Evolutionary conservation across 2,797 vertebrate genomes (phyloP), one percentile per base, ranked within the genome.

Genomic region (Hydrophis major): DNA sequence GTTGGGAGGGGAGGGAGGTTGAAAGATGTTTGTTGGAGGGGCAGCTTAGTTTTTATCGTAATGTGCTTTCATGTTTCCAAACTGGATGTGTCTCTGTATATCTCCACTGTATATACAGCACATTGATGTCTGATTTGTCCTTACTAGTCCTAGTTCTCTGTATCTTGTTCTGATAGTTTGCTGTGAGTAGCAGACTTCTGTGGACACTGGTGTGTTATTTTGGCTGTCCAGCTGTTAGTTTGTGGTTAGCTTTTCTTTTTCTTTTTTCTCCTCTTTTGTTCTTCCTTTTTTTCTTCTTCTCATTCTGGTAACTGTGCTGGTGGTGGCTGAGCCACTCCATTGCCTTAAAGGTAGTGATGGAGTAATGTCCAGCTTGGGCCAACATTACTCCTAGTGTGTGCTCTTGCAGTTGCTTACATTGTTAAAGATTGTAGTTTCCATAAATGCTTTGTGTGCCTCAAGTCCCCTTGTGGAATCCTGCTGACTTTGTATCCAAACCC

Each of bases 391-490:
- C 97, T 94, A 92, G 97, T 93, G 95, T 96, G 97, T 97, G 97
- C 97, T 98, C 97, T 96, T 97, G 97, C 97, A 95, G 98, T 97
- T 95, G 98, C 97, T 97, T 97, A 97, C 98, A 97, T 97, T 96
- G 97, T 97, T 95, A 32, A 94, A 98, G 97, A 98, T 96, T 97
- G 97, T 98, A 97, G 97, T 96, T 97, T 98, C 97, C 98, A 98
- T 98, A 98, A 97, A 97, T 98, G 98, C 98, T 98, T 98, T 98
- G 98, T 98, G 98, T 98, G 98, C 97, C 98, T 98, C 97, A 94
- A 97, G 98, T 98, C 97, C 97, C 98, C 97, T 98, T 98, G 98
- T 99, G 98, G 98, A 99, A 99, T 99, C 98, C 98, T 98, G 98
- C 98, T 98, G 98, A 96, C 96, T 97, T 98, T 61, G 78, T 83